Evolutionary conservation across 2,797 vertebrate species (phyloP), one percentile per base, ranked within the genome.

Genomic region (Parauchenoglanis ngamensis): DNA sequence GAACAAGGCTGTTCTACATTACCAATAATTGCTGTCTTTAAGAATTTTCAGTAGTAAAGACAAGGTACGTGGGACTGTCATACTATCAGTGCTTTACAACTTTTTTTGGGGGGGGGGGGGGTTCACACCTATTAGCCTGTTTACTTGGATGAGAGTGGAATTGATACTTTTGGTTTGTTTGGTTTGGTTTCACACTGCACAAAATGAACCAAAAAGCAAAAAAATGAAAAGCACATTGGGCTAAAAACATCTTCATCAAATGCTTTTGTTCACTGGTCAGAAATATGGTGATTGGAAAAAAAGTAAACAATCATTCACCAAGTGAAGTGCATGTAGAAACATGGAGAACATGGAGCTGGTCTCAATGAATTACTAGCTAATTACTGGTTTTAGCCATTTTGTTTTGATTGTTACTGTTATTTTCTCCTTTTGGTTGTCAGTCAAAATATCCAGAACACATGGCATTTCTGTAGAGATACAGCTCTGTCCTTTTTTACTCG

Each of bases 1-100:
- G 2, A 65, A 85, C 12, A 52, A 65, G 12, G 23, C n/a, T 85
- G 35, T 85, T 85, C 56, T 63, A 49, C 40, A 76, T 76, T 76
- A 31, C n/a, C 25, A 49, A 25, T 28, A 76, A 35, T 4, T 54
- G 49, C 31, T 75, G 75, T 85, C 25, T 25, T 49, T 46, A 4
- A 76, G 2, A 28, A n/a, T 46, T 68, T 73, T 46, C 10, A 31
- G 21, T 57, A 54, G n/a, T 6, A 31, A 70, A 56, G 15, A 68
- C 40, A 46, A n/a, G 21, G n/a, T 19, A 67, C 65, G 40, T 52
- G 46, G 63, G 28, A 70, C n/a, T 54, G n/a, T 68, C 46, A 72
- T 44, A 63, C 21, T 31, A 52, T 85, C 35, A 31, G 28, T 23
- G 21, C 73, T 77, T 65, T 25, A 63, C 15, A 75, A 12, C 31